These are phyloP conservation scores for Megalops cyprinoides DNA, from an alignment of 2,797 vertebrate species.

Conservation along the genomic window DNA sequence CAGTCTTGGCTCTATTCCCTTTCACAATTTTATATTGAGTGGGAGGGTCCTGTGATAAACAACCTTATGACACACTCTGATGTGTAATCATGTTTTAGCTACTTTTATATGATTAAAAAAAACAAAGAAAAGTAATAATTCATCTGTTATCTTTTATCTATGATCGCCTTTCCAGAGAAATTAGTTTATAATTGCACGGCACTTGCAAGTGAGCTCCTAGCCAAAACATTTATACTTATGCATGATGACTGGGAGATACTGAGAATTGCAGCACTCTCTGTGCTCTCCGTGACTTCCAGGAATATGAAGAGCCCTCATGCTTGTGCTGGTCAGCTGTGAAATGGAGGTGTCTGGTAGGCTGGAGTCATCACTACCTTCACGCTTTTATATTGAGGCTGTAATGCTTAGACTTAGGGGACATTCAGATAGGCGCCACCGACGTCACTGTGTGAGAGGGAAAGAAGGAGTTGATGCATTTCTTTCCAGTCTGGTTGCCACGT, in stretches of 20 bases:
- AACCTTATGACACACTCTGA: background rate
- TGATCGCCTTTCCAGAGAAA: background rate
- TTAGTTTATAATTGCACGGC: background rate
- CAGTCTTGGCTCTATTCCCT: background rate
- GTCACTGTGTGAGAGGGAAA: background rate
- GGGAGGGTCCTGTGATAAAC: background rate
- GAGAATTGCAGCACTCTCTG: background rate
- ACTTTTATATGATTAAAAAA: background rate
- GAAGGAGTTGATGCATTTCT: background rate
- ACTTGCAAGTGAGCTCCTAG: background rate
- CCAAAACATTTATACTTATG: background rate
- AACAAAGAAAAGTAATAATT: background rate
- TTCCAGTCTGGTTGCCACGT: background rate
- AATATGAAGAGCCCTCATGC: background rate
- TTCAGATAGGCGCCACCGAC: background rate
- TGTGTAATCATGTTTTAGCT: background rate
- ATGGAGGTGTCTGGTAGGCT: background rate
- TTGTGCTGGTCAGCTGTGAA: background rate
- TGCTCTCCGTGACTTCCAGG: background rate
- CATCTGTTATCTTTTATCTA: slow-evolving; percentile 1
- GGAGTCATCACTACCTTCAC: background rate
- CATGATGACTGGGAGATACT: background rate
- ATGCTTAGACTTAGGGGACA: background rate
- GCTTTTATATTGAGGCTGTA: background rate
- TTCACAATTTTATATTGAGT: background rate